phyloP scores from a whole-genome alignment of 2,797 vertebrate genomes.

The Aldrovandia affinis region DNA sequence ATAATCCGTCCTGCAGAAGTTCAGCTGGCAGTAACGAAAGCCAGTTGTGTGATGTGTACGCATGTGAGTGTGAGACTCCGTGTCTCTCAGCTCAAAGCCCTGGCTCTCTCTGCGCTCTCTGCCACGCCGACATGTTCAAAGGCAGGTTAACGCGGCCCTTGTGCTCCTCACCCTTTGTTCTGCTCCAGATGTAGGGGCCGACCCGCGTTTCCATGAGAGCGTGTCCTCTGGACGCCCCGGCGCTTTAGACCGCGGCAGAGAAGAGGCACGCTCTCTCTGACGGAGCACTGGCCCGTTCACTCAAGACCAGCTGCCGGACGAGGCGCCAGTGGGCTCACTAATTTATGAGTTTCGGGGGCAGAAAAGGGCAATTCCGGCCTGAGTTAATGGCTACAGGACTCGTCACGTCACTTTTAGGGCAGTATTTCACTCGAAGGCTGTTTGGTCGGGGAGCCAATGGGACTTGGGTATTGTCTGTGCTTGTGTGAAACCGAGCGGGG shows the following conservation, averaged over 20 bases:
- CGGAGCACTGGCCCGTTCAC: background rate
- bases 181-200: background rate
- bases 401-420: background rate
- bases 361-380: background rate
- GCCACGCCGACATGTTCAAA: background rate
- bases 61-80: background rate
- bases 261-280: background rate
- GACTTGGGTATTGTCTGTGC: background rate
- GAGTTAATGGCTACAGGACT: background rate
- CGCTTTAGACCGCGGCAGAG: background rate
- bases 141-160: background rate
- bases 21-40: background rate
- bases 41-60: constrained; percentile 16
- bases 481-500: background rate
- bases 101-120: background rate
- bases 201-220: background rate
- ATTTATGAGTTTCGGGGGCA: background rate
- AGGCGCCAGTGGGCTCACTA: background rate
- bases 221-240: background rate
- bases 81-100: background rate
- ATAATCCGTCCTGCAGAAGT: background rate
- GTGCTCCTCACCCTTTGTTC: background rate
- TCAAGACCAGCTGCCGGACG: background rate
- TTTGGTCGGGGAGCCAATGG: background rate
- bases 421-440: background rate